Base-by-base conservation (phyloP, 2,888 invertebrate species). In the Drosophila quasianomalipes region DNA sequence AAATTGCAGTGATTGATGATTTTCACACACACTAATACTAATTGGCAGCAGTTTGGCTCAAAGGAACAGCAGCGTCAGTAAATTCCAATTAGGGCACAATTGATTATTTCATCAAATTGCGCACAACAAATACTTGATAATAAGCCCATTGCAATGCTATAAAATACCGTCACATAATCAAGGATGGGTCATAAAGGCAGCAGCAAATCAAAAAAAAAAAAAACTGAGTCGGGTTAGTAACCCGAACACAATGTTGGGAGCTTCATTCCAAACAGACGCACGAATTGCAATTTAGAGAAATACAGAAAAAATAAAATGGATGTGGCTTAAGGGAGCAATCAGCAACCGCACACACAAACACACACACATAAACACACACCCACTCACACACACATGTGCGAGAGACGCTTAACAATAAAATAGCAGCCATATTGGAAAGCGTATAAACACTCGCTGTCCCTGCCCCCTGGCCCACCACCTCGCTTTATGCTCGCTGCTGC, bases 301-400 rank as follows among this genome's bases (percentile, higher is more conserved):
- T 62, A 71, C 70, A 70, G 70, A 57, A 69, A 33, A 59, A 67
- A 74, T 70, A 72, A 81, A 88, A 80, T 79, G 77, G 82, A 91
- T 91, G 82, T 71, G 80, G 73, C 91, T 79, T 84, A 72, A 70
- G 91, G 91, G 91, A 91, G 79, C 89, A 84, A 90, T 91, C 89
- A 88, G 76, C 73, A 79, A 63, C 16, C 26, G 47, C 47, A 47
- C 47, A 47, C 47, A 26, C 47, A 22, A 6, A 22, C 14, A 47
- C 22, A 22, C 22, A 39, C 19, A 10, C 39, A n/a, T n/a, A 5
- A 0, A 16, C 37, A 12, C n/a, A 47, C 4, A 62, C 67, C 28
- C 49, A 60, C 61, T 5, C 30, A 14, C 64, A n/a, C 41, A 22
- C 68, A 72, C 59, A 60, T 60, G 54, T 64, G 57, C 55, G 44